phyloP scores from a whole-genome alignment of 2,797 vertebrate genomes.

The Clarias laeviceps region DNA sequence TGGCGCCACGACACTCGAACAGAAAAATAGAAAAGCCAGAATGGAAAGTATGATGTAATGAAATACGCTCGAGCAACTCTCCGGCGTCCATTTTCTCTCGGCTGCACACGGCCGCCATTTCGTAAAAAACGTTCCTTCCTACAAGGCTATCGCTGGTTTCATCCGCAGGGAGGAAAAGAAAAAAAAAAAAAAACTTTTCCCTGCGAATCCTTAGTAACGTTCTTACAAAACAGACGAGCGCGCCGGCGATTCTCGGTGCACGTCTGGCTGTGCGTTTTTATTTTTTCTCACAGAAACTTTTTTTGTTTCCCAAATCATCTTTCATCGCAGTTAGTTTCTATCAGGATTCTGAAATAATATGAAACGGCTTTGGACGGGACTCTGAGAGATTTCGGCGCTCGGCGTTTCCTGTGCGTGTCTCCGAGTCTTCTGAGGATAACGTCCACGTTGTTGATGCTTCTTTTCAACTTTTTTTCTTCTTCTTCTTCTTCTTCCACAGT shows the following conservation, averaged over 20 bases:
- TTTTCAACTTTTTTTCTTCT: constrained; percentile 6
- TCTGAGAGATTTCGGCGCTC: constrained; percentile 1
- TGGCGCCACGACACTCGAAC: constrained; percentile 18
- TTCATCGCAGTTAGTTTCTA: neutral
- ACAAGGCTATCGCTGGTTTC: neutral
- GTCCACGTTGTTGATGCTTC: constrained; percentile 50
- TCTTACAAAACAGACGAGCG: neutral
- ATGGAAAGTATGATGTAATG: constrained; percentile 50
- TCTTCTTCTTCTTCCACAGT: constrained; percentile 30
- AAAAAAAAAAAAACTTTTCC: neutral
- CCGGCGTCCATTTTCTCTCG: constrained; percentile 55
- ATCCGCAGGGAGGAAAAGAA: neutral
- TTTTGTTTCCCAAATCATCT: neutral
- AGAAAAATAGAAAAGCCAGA: constrained; percentile 47
- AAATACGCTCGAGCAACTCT: constrained; percentile 30
- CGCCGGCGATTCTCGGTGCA: neutral
- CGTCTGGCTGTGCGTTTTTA: neutral
- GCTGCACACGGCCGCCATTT: constrained; percentile 51
- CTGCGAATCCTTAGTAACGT: neutral
- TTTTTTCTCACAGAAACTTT: neutral
- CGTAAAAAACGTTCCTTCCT: constrained; percentile 35
- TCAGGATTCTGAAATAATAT: neutral
- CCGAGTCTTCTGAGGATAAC: constrained; percentile 32
- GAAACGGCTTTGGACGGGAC: neutral
- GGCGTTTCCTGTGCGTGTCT: neutral